Base-by-base conservation (phyloP, 2,888 invertebrate genomes). In the Vesta saturnalis region DNA sequence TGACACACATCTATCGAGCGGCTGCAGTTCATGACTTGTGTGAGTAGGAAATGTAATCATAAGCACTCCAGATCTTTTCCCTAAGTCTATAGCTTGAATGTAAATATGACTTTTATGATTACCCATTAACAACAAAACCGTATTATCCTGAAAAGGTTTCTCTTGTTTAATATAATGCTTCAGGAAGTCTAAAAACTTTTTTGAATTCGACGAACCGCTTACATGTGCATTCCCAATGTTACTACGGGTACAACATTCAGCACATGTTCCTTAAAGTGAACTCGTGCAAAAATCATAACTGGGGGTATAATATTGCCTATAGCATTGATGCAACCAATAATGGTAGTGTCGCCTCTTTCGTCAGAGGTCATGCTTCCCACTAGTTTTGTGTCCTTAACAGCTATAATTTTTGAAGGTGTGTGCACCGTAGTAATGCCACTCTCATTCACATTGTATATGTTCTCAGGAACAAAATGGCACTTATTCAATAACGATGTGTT, bases 41-140 rank as follows among this genome's bases (percentile, higher is more conserved):
- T 80, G 79, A 14, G 79, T 79, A 16, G 78, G 79, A 66, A 82
- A 74, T 22, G 80, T 78, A 19, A 81, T 61, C 61, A 80, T 59
- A 15, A 77, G 67, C 23, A 80, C 67, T 4, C 77, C 76, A 69
- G 75, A 73, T 46, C 72, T 73, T 71, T 73, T 76, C 18, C 71
- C 74, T 72, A 72, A 61, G 65, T 71, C 64, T 49, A 76, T 54
- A 18, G 55, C 62, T 23, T 30, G 22, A 19, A 75, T 57, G 16
- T 60, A 64, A 1, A 72, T 49, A 49, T 75, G 76, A 23, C 70
- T 74, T 46, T 71, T 67, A 56, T 74, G 73, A 67, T 76, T 77
- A 62, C 77, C 74, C 8, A 75, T 43, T 61, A 76, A 47, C 35
- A 74, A 49, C 16, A 75, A 21, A 18, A 64, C 39, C 54, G 73